A percentile compares a stretch with the other conserved stretches of the same genome.
Evolutionary conservation across 2,888 invertebrate genomes (phyloP).

Genomic region (Caenorhabditis doughertyi): DNA sequence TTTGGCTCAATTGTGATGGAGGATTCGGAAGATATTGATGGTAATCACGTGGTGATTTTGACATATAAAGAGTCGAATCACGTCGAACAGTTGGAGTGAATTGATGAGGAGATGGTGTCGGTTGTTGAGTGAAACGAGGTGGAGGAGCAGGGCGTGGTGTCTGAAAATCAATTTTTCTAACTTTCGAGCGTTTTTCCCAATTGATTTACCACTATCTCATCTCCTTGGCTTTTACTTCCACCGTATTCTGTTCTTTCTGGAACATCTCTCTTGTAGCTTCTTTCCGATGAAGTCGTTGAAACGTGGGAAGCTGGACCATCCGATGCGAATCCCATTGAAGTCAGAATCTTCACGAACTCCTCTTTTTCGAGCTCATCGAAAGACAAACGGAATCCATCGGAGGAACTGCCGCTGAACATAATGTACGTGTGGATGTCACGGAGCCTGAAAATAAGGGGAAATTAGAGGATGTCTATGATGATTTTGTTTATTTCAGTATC

Average conservation of each 20-base stretch:
- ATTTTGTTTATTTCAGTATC: too few relatives aligned
- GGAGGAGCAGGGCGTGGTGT: not conserved
- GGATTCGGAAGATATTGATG: too few relatives aligned
- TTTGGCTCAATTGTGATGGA: too few relatives aligned
- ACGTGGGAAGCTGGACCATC: too few relatives aligned
- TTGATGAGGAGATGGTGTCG: not conserved
- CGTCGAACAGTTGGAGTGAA: not conserved
- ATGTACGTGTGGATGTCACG: not conserved
- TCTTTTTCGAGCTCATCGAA: not conserved
- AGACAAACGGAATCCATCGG: slow-evolving; percentile 14
- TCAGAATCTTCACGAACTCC: not conserved
- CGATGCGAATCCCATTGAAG: not conserved
- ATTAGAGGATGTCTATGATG: not conserved
- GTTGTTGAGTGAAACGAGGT: not conserved
- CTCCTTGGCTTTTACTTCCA: not conserved
- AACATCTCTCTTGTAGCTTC: too few relatives aligned
- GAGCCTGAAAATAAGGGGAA: not conserved
- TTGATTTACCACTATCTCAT: not conserved
- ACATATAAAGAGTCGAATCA: not conserved
- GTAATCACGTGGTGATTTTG: too few relatives aligned
- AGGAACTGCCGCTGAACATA: not conserved
- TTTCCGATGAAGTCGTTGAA: too few relatives aligned
- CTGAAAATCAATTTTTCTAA: not conserved
- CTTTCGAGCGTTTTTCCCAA: too few relatives aligned
- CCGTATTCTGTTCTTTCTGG: not conserved